phyloP scores from a whole-genome alignment of 2,888 invertebrate species.

The Callinectes sapidus region DNA sequence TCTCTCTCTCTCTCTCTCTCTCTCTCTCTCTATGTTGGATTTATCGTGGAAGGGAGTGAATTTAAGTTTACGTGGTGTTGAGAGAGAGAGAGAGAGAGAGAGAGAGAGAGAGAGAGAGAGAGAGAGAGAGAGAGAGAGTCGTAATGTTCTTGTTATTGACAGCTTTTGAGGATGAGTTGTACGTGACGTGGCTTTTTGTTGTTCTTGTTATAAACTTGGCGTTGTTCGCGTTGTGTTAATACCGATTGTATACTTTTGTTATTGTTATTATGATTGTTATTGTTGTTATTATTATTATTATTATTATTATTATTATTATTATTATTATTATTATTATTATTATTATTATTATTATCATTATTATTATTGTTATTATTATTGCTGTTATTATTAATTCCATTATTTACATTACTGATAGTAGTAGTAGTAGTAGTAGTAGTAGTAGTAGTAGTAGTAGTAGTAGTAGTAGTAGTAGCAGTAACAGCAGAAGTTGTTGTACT shows the following conservation, averaged over 20 bases:
- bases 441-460: no score
- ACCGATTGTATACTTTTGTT: not conserved
- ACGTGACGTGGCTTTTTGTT: not conserved
- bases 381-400: no score
- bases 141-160: slow-evolving; percentile 13
- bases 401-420: no score
- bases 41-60: not conserved
- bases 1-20: not conserved
- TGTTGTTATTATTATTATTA: not conserved
- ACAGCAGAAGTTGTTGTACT: not conserved
- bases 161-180: not conserved
- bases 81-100: slow-evolving; percentile 2
- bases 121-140: slow-evolving; percentile 28
- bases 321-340: not conserved
- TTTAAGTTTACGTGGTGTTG: slow-evolving; percentile 6
- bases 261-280: no score
- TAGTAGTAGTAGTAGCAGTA: not conserved
- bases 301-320: not conserved
- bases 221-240: not conserved
- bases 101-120: not conserved
- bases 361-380: not conserved
- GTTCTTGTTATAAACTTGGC: not conserved
- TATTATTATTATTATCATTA: no score
- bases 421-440: no score
- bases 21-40: slow-evolving; percentile 23